Base-by-base conservation (phyloP, 2,113 vertebrate genomes). In the Redunca redunca region DNA sequence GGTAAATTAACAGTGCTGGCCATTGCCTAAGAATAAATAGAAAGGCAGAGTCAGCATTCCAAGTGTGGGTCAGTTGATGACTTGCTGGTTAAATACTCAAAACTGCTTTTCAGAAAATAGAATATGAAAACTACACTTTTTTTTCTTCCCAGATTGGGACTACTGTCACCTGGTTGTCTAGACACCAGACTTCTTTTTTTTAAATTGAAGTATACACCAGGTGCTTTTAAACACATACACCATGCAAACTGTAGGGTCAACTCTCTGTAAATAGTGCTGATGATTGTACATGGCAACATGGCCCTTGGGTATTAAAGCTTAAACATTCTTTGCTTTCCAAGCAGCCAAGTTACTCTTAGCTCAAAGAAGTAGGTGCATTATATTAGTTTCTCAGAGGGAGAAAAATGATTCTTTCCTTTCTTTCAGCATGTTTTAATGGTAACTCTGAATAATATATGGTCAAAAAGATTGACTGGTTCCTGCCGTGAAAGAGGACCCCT, bases 71-170 rank as follows among this genome's bases (percentile, higher is more conserved):
- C 26, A 77, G 57, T 40, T 92, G 84, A 81, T 83, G 58, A 74
- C 10, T 86, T 96, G 64, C 36, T 83, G 48, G 48, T 78, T 91
- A 96, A 97, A 84, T 81, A 87, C n/a, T 92, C 52, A 85, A 81
- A 95, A 96, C 86, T 7, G 55, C 48, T 94, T 88, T 95, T 60
- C 64, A 88, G 23, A 85, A 96, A 95, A 77, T 94, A 36, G 12
- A 81, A 93, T 86, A 64, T 53, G 40, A 92, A 98, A 87, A 60
- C 2, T 36, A 58, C 1, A 12, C 19, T 25, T 89, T 67, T 83
- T 83, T 83, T 71, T 25, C 21, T 83, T 50, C 50, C 36, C 40
- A 95, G 43, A 67, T 95, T 95, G 53, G 53, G 43, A 64, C 23
- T 82, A 43, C 52, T 74, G 81, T 94, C 81, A 94, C 33, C 7